These are phyloP conservation scores for Anoplius nigerrimus DNA, from an alignment of 2,888 invertebrate species.

Conservation along the genomic window DNA sequence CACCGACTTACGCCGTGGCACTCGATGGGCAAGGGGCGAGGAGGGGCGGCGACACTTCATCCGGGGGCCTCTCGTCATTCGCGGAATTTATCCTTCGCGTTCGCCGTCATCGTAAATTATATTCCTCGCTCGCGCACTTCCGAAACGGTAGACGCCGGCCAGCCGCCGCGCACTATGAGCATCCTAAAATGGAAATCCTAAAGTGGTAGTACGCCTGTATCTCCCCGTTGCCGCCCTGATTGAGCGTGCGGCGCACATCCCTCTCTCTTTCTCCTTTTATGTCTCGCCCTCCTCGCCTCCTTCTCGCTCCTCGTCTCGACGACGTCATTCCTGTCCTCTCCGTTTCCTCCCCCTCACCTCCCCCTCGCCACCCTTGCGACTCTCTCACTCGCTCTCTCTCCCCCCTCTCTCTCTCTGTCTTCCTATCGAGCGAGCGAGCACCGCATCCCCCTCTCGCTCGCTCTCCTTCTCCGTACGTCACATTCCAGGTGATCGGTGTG, in stretches of 20 bases:
- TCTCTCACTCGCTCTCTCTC: constrained; percentile 1
- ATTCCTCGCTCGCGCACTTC: too few relatives aligned
- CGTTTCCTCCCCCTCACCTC: background rate
- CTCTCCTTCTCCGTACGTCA: constrained; percentile 48
- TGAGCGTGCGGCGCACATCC: constrained; percentile 3
- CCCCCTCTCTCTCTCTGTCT: too few relatives aligned
- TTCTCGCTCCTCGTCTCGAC: background rate
- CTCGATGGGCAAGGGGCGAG: constrained; percentile 30
- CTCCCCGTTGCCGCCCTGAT: too few relatives aligned
- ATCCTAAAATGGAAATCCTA: constrained; percentile 5
- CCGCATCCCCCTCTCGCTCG: background rate
- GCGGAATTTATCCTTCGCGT: too few relatives aligned
- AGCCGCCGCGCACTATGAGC: too few relatives aligned
- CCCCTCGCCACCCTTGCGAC: background rate
- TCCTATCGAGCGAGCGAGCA: too few relatives aligned
- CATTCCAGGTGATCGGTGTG: constrained; percentile 61
- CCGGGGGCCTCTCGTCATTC: too few relatives aligned
- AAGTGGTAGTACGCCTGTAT: background rate
- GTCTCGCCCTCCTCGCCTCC: constrained; percentile 1
- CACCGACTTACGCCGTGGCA: too few relatives aligned
- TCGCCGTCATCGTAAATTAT: too few relatives aligned
- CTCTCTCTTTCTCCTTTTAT: background rate
- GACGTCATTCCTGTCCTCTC: background rate
- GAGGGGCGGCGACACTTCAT: background rate
- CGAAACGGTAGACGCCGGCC: background rate